These are phyloP conservation scores for Hirudo medicinalis DNA, from an alignment of 1,140 invertebrate genomes.

Conservation along the genomic window DNA sequence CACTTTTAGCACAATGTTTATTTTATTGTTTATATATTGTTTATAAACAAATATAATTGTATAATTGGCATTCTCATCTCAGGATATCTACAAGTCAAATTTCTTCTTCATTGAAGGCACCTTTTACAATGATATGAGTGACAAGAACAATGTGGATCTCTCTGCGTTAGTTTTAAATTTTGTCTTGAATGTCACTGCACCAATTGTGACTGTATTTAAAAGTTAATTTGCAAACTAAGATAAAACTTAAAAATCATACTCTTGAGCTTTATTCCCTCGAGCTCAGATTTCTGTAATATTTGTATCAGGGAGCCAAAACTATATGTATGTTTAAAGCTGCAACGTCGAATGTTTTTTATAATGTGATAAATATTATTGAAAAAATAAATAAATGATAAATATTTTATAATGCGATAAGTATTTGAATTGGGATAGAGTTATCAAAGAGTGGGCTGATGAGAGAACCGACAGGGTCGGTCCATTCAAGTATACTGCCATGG, in stretches of 20 bases:
- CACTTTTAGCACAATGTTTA: too few species aligned
- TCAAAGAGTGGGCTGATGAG: constrained; percentile 52
- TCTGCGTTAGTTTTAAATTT: constrained; percentile 7
- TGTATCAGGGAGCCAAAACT: too few species aligned
- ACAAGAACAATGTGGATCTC: constrained; percentile 49
- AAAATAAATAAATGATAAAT: too few species aligned
- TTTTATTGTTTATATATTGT: not conserved
- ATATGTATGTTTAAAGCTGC: too few species aligned
- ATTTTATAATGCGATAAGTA: not conserved
- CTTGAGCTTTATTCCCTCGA: too few species aligned
- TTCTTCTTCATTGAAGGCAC: constrained; percentile 65
- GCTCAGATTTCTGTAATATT: too few species aligned
- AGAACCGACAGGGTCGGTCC: constrained; percentile 42
- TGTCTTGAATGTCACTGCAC: not conserved
- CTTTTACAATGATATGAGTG: constrained; percentile 62
- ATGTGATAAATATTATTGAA: too few species aligned
- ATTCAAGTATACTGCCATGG: constrained; percentile 51
- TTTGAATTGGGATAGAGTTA: constrained; percentile 34
- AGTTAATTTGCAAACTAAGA: not conserved
- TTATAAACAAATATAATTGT: constrained; percentile 13
- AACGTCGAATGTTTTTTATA: too few species aligned
- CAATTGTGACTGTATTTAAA: not conserved
- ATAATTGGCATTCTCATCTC: constrained; percentile 26
- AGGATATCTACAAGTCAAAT: constrained; percentile 56
- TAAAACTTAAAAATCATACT: not conserved